These are phyloP conservation scores for Calliphora vicina DNA, from an alignment of 1,140 invertebrate genomes.

Conservation along the genomic window DNA sequence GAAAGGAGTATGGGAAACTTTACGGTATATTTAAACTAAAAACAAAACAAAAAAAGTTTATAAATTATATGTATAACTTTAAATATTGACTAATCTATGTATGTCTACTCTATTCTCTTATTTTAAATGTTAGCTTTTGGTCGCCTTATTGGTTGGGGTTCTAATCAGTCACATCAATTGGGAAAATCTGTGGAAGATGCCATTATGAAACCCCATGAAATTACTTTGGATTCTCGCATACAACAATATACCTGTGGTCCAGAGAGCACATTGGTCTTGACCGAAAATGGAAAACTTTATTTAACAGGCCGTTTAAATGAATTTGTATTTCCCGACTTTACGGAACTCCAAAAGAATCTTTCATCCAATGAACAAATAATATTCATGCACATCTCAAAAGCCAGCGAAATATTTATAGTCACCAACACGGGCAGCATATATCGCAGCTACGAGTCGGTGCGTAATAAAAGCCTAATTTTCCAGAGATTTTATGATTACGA, in stretches of 20 bases:
- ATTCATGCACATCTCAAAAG: constrained; percentile 61
- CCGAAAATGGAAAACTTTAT: constrained; percentile 54
- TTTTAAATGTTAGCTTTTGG: constrained; percentile 46
- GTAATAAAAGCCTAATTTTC: constrained; percentile 59
- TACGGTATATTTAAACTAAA: too few species aligned
- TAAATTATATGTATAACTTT: too few species aligned
- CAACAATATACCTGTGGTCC: constrained; percentile 57
- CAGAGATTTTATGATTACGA: constrained; percentile 61
- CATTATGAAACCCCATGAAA: constrained; percentile 51
- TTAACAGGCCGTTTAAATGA: constrained; percentile 57
- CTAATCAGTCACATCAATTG: constrained; percentile 52
- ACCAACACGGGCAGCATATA: constrained; percentile 60
- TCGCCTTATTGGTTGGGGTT: constrained; percentile 56
- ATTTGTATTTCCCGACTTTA: constrained; percentile 59
- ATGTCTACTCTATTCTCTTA: too few species aligned
- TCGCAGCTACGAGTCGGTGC: constrained; percentile 56
- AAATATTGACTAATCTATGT: too few species aligned
- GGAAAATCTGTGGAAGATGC: constrained; percentile 36
- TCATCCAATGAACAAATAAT: constrained; percentile 57
- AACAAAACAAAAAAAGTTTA: too few species aligned
- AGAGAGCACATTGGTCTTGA: constrained; percentile 56
- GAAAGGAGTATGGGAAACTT: too few species aligned
- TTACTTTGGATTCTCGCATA: constrained; percentile 49
- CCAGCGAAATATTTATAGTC: constrained; percentile 60
- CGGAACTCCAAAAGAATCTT: constrained; percentile 58